These are phyloP conservation scores for Rhinella marina DNA, from an alignment of 2,797 vertebrate genomes.

Conservation along the genomic window DNA sequence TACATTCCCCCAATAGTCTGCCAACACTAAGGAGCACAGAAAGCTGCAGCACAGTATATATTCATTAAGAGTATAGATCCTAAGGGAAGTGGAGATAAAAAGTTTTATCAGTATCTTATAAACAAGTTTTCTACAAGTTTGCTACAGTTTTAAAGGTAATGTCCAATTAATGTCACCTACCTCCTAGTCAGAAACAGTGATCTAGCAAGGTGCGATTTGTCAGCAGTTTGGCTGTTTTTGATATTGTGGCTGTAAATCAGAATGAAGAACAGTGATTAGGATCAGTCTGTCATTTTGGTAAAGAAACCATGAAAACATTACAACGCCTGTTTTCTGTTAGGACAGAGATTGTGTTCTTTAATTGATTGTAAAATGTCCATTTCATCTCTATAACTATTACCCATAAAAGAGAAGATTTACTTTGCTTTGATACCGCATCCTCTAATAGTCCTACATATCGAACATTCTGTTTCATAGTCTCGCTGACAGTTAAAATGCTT, in stretches of 20 bases:
- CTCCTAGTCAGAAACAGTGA: not conserved
- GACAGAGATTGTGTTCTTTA: not conserved
- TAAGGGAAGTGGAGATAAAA: too few relatives aligned
- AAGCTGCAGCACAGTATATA: too few relatives aligned
- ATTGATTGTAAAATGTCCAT: slow-evolving; percentile 13
- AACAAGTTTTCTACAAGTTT: not conserved
- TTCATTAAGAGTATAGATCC: too few relatives aligned
- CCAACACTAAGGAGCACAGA: too few relatives aligned
- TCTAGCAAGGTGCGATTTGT: not conserved
- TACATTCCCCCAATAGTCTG: too few relatives aligned
- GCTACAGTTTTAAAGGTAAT: not conserved
- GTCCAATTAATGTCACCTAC: not conserved
- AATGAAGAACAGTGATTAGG: not conserved
- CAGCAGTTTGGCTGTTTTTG: not conserved
- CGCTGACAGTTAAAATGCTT: not conserved
- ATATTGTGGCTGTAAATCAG: not conserved
- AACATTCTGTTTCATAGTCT: not conserved
- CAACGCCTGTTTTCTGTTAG: not conserved
- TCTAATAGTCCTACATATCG: not conserved
- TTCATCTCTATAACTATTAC: not conserved
- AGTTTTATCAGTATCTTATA: not conserved
- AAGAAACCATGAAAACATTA: not conserved
- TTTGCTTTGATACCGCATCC: not conserved
- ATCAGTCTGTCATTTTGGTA: not conserved
- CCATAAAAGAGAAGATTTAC: not conserved